These are phyloP conservation scores for Dendrolimus punctatus DNA, from an alignment of 1,140 invertebrate species.

Conservation along the genomic window DNA sequence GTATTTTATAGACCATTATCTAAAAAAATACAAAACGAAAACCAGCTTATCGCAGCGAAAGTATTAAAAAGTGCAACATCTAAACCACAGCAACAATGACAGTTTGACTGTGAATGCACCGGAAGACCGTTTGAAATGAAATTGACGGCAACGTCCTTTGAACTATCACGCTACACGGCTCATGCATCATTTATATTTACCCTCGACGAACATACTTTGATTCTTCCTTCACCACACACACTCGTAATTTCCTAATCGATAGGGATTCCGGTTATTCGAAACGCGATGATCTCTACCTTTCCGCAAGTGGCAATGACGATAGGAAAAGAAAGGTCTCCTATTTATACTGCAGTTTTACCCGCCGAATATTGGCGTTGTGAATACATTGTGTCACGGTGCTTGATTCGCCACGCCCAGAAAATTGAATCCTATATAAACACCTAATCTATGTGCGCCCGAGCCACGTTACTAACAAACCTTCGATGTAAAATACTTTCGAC, in stretches of 20 bases:
- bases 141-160: conserved; percentile 54
- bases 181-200: conserved; percentile 71
- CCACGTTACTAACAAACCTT: conserved; percentile 28
- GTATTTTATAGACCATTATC: no score
- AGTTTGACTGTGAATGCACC: conserved; percentile 31
- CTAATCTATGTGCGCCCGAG: conserved; percentile 35
- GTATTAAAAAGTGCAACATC: conserved; percentile 1
- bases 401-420: conserved; percentile 69
- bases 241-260: conserved; percentile 58
- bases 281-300: conserved; percentile 38
- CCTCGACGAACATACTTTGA: conserved; percentile 67
- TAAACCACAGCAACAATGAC: conserved; percentile 11
- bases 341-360: conserved; percentile 62
- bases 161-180: conserved; percentile 67
- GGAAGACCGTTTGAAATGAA: conserved; percentile 30
- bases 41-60: no score
- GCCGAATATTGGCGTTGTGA: conserved; percentile 65
- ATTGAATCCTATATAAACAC: conserved; percentile 67
- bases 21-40: no score
- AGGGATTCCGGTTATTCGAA: conserved; percentile 17
- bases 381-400: conserved; percentile 69
- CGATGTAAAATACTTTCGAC: neutral
- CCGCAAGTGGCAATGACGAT: conserved; percentile 39
- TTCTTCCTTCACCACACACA: conserved; percentile 52
- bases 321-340: conserved; percentile 44